These are phyloP conservation scores for Xiphophorus maculatus DNA, from an alignment of 2,113 vertebrate species.

Conservation along the genomic window DNA sequence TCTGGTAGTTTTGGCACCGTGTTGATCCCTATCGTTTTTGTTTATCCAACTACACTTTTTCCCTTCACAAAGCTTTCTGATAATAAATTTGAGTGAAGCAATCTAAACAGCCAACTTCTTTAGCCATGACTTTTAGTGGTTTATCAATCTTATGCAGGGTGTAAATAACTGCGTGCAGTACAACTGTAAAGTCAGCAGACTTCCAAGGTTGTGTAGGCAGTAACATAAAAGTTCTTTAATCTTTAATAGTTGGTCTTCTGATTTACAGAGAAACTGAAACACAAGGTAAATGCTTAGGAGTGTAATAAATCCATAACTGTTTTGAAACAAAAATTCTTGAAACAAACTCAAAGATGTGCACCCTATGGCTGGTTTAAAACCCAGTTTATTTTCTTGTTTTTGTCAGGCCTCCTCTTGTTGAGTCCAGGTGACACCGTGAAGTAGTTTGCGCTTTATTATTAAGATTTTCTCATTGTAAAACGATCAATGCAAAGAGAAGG, in stretches of 20 bases:
- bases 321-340: too few relatives aligned
- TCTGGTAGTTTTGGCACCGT: background rate
- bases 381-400: background rate
- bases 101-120: background rate
- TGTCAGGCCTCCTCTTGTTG: constrained; percentile 5
- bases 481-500: constrained; percentile 7
- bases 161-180: too few relatives aligned
- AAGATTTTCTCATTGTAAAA: constrained; percentile 33
- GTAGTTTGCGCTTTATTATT: constrained; percentile 25
- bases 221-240: too few relatives aligned
- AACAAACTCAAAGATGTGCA: background rate
- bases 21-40: background rate
- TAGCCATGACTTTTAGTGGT: background rate
- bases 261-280: background rate
- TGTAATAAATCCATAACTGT: background rate
- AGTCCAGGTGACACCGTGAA: constrained; percentile 33
- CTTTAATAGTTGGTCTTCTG: too few relatives aligned
- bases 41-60: background rate
- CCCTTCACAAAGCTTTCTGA: background rate
- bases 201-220: background rate
- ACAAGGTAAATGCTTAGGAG: background rate
- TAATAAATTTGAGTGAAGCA: background rate
- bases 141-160: too few relatives aligned
- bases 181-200: background rate
- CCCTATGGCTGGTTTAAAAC: background rate